Base-by-base conservation (phyloP, 2,888 invertebrate genomes). In the Sclerodermus sp. region DNA sequence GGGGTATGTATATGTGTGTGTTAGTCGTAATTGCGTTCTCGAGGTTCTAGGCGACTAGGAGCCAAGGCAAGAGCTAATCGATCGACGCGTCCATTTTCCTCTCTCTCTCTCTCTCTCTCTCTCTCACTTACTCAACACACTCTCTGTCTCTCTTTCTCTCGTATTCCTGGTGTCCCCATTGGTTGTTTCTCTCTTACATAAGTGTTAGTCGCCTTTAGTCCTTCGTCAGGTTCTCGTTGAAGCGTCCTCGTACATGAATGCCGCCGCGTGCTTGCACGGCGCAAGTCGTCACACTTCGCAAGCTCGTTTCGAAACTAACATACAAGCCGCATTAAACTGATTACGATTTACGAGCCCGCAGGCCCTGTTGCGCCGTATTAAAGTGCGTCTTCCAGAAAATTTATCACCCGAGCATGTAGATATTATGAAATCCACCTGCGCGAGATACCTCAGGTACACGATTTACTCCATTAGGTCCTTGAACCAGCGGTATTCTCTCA, bases 291-390 rank as follows among this genome's bases (percentile, higher is more conserved):
- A 45, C 58, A 58, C 57, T 65, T 62, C 49, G 57, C 51, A 49
- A 53, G 43, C 53, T 42, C 45, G 47, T 52, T 55, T 51, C 53
- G 43, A 42, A 51, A 56, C 56, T 53, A 67, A 60, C 66, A 62
- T 56, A 64, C 65, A 64, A 65, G 60, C 58, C 51, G 55, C 70
- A 70, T 73, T 73, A 73, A 62, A 70, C 62, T 71, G 69, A 73
- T 70, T 71, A 66, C 62, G 62, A 73, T 69, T 72, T 71, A 72
- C 62, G 62, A 59, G 46, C 50, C 17, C 31, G 42, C 31, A 14
- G 54, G 37, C 49, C 58, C 60, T 60, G 62, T 62, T 62, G 62
- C 62, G 42, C 34, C 34, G 34, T 14, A 34, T 34, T 34, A 34
- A 34, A 34, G n/a, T 14, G 34, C 34, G 14, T 14, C 14, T 14